Evolutionary conservation across 2,888 invertebrate species (phyloP).

Genomic region (Azorinus chamasolen): DNA sequence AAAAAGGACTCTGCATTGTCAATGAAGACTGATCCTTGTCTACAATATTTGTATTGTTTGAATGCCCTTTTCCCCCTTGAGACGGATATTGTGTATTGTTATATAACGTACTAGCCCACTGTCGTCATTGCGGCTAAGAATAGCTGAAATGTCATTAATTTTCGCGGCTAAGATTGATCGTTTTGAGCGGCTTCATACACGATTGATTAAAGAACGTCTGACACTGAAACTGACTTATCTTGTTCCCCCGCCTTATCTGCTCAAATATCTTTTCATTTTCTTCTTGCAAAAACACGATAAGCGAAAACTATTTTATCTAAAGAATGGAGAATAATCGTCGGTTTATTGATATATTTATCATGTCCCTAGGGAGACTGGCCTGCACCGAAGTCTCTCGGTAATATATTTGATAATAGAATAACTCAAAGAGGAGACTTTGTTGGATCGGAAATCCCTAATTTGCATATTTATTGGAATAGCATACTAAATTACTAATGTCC

Average conservation of each 20-base stretch:
- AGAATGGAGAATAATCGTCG: conserved; percentile 48
- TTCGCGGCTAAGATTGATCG: no score
- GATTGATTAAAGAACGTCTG: conserved; percentile 9
- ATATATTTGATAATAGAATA: background rate
- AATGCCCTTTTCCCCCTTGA: no score
- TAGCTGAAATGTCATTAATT: no score
- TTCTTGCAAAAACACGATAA: conserved; percentile 60
- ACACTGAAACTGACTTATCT: conserved; percentile 7
- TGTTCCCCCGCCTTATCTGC: conserved; percentile 1
- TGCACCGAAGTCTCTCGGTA: background rate
- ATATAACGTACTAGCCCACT: no score
- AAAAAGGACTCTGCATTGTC: no score
- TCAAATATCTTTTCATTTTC: conserved; percentile 53
- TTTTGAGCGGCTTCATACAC: background rate
- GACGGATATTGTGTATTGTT: no score
- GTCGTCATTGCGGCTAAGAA: no score
- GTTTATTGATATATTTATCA: conserved; percentile 43
- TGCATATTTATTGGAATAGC: no score
- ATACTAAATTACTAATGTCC: no score
- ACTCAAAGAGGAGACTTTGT: background rate
- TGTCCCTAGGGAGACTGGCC: background rate
- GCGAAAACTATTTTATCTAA: conserved; percentile 56
- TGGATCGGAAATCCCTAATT: no score
- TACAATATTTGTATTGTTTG: no score
- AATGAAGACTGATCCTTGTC: no score